Percentiles rank a stretch among this genome's conserved stretches.
These are phyloP conservation scores for Phrynosoma platyrhinos DNA, from an alignment of 2,113 vertebrate genomes.

Conservation along the genomic window DNA sequence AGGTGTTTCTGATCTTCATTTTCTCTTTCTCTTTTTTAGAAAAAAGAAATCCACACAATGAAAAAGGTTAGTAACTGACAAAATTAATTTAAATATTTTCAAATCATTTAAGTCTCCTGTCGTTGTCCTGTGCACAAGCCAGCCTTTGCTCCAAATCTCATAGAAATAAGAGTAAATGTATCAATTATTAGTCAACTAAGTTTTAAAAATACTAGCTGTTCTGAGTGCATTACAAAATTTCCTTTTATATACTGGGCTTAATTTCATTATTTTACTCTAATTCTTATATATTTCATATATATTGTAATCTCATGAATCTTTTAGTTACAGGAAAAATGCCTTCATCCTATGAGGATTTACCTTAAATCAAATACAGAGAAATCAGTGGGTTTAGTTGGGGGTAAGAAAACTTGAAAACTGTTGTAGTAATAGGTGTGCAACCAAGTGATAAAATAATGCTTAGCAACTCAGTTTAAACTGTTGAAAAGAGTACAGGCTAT, in stretches of 20 bases:
- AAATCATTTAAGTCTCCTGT: neutral
- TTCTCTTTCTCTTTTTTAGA: conserved; percentile 65
- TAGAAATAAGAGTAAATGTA: neutral
- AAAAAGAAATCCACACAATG: conserved; percentile 77
- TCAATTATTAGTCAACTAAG: neutral
- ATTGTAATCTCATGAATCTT: neutral
- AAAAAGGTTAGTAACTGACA: conserved; percentile 73
- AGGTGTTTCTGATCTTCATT: conserved; percentile 57
- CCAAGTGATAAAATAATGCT: neutral
- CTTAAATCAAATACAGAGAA: neutral
- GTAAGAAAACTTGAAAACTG: neutral
- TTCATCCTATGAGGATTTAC: too few relatives aligned
- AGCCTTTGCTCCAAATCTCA: neutral
- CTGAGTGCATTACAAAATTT: neutral
- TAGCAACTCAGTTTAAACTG: neutral
- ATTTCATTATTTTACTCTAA: neutral
- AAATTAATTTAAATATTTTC: conserved; percentile 18
- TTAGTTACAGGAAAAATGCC: neutral
- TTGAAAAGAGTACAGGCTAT: neutral
- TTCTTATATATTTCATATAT: neutral
- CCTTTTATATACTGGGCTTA: neutral
- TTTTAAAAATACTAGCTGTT: neutral
- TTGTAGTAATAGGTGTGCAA: neutral
- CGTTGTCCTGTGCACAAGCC: neutral
- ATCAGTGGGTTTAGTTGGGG: neutral